Base-by-base conservation (phyloP, 2,797 vertebrate species). In the Liasis olivaceus region DNA sequence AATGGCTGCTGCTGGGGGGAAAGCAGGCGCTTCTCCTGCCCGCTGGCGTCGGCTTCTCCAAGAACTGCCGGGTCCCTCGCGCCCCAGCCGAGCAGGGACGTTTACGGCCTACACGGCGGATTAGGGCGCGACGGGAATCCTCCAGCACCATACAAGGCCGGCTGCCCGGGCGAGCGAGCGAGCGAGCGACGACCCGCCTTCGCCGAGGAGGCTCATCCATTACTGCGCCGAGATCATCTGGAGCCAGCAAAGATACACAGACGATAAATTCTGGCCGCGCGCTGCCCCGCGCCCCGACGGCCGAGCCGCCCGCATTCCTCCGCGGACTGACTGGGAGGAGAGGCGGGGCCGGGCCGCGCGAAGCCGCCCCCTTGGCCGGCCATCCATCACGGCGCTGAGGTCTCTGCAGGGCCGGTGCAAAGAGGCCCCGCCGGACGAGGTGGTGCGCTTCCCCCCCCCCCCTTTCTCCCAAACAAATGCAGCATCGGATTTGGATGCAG, bases 181-280 rank as follows among this genome's bases (percentile, higher is more conserved):
- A 91, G 77, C 96, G 96, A 97, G 95, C 97, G 97, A 22, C 31
- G 31, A 42, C 69, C 17, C 85, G 96, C 96, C 96, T 97, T 96
- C 96, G 96, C 98, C 97, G 98, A 98, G 98, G 97, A 98, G 92
- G 96, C 95, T 97, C 97, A 97, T 98, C 98, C 97, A 97, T 97
- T 98, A 97, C 96, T 93, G 14, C 94, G 95, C 97, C 97, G 97
- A 97, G 97, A 98, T 98, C 72, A 81, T 81, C 98, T 99, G 99
- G 98, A 99, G 99, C 98, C 98, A 98, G 98, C 93, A 95, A 98
- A 98, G 97, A 97, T 99, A 99, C 93, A 99, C 99, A 99, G 98
- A 98, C 98, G 96, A 98, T 99, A 98, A 99, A 99, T 98, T 96
- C 97, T 90, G 92, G 58, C 94, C 90, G 95, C 95, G 93, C 85